Percentiles rank a stretch among this genome's conserved stretches.
Conservation (phyloP, 2,113 vertebrate genomes). For the Alethe castanea region DNA sequence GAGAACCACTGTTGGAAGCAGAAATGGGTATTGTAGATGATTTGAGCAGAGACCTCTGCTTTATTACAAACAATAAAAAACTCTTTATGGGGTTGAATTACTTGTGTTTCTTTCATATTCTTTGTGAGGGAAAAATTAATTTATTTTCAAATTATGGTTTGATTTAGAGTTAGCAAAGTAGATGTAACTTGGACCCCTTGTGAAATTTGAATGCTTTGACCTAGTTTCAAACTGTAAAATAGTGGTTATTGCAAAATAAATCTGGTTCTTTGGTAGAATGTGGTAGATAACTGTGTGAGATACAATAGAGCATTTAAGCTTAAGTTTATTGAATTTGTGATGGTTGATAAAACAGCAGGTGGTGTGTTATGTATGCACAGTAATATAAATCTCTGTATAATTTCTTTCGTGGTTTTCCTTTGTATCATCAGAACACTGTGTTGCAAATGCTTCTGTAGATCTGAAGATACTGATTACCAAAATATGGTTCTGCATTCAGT, state of each 20-base stretch:
- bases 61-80: neutral
- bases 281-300: conserved; percentile 17
- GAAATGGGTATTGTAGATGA: neutral
- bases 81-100: neutral
- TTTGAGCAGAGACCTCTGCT: neutral
- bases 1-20: neutral
- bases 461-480: neutral
- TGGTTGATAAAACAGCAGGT: conserved; percentile 38
- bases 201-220: neutral
- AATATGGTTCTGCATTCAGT: neutral
- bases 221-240: neutral
- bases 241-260: neutral
- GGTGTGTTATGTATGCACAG: neutral
- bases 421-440: neutral
- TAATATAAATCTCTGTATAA: conserved; percentile 7
- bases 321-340: conserved; percentile 42
- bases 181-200: neutral
- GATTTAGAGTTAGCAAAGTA: neutral
- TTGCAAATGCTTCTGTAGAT: neutral
- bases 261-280: neutral
- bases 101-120: neutral
- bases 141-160: neutral
- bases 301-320: neutral
- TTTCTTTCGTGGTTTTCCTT: conserved; percentile 3
- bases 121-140: neutral